Percentiles rank a stretch among this genome's conserved stretches.
These are phyloP conservation scores for Brachystomella parvula DNA, from an alignment of 1,140 invertebrate genomes.

Conservation along the genomic window DNA sequence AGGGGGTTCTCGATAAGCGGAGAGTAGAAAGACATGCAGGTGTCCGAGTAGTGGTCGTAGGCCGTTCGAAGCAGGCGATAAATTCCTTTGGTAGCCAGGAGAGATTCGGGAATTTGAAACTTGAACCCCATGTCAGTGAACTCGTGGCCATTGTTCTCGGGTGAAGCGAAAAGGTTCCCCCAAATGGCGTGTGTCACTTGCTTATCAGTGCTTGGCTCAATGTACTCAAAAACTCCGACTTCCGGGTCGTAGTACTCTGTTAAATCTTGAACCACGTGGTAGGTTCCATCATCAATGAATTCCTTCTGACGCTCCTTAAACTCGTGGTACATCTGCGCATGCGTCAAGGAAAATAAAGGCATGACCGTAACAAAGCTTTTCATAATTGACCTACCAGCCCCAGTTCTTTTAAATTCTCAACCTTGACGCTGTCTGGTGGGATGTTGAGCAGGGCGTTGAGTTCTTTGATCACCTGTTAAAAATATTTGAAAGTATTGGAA, in stretches of 20 bases:
- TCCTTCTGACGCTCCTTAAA: slow-evolving; percentile 24
- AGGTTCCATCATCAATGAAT: slow-evolving; percentile 24
- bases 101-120: slow-evolving; percentile 31
- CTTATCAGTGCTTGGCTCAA: slow-evolving; percentile 7
- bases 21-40: slow-evolving; percentile 23
- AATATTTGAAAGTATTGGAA: background rate
- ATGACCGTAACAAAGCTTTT: background rate
- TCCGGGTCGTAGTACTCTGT: slow-evolving; percentile 31
- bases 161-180: slow-evolving; percentile 18
- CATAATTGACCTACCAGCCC: slow-evolving; percentile 11
- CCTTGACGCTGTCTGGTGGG: slow-evolving; percentile 8
- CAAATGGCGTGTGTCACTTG: slow-evolving; percentile 22
- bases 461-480: slow-evolving; percentile 22
- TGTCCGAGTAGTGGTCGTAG: slow-evolving; percentile 33
- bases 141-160: slow-evolving; percentile 25
- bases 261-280: slow-evolving; percentile 21
- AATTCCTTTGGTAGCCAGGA: slow-evolving; percentile 22
- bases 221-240: slow-evolving; percentile 26
- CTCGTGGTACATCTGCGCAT: slow-evolving; percentile 27
- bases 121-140: slow-evolving; percentile 26
- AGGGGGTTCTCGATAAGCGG: slow-evolving; percentile 28
- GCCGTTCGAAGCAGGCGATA: slow-evolving; percentile 30
- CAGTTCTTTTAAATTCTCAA: slow-evolving; percentile 20
- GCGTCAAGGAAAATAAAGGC: background rate
- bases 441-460: slow-evolving; percentile 20